Conservation (phyloP, 2,888 invertebrate genomes). For the Pemphredon lugubris region DNA sequence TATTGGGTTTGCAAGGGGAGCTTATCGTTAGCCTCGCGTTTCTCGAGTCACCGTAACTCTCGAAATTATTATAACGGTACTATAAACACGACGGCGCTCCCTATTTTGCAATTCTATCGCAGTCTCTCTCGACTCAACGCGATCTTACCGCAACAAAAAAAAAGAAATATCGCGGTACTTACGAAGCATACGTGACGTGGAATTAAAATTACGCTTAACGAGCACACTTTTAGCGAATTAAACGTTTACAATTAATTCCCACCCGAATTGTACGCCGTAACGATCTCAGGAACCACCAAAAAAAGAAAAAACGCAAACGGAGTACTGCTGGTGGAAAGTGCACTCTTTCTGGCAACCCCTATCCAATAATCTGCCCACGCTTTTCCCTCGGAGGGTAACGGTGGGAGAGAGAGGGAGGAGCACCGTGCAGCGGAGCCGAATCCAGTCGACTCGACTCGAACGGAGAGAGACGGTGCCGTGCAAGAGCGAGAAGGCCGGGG, state of each 20-base stretch:
- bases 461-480: conserved; percentile 26
- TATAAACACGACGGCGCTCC: too few relatives aligned
- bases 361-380: not conserved
- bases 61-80: too few relatives aligned
- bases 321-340: not conserved
- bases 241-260: conserved; percentile 1
- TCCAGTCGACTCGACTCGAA: not conserved
- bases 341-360: conserved; percentile 21
- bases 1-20: not conserved
- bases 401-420: not conserved
- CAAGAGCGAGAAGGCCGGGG: conserved; percentile 19
- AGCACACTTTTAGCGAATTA: too few relatives aligned
- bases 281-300: not conserved
- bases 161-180: too few relatives aligned
- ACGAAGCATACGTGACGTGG: too few relatives aligned
- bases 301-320: not conserved
- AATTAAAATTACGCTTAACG: conserved; percentile 4
- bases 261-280: not conserved
- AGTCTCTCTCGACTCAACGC: too few relatives aligned
- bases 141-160: too few relatives aligned
- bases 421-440: not conserved
- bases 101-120: too few relatives aligned
- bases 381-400: conserved; percentile 12
- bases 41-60: too few relatives aligned
- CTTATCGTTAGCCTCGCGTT: too few relatives aligned